Evolutionary conservation across 2,113 vertebrate genomes (phyloP), one percentile per base, ranked within the genome.

Genomic region (Polypterus bichir): DNA sequence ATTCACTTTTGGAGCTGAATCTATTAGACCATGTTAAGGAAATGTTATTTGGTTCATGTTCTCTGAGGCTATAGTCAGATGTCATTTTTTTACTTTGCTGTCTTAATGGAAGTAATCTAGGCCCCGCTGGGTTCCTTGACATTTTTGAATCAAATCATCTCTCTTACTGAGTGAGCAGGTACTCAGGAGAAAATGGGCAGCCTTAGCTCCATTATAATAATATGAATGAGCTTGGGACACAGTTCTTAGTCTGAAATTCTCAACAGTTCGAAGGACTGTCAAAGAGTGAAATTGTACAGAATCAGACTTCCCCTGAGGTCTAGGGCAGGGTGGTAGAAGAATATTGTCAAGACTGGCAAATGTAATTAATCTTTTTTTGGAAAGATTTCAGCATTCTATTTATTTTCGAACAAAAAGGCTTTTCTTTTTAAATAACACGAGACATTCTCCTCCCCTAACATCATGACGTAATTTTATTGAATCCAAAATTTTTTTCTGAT

Each of bases 1-100:
- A 76, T 73, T 73, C 68, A 60, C 57, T 68, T 80, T 47, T 66
- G 54, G 66, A 59, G 70, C 53, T 62, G 69, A 69, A 68, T 64
- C 73, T 73, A 65, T 78, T 75, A 74, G 70, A 73, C 63, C 65
- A 69, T 72, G 62, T 70, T 72, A 76, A 74, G 69, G 69, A 74
- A 76, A 75, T 72, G 66, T 64, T 77, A 65, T 73, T 72, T 71
- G 54, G 54, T 67, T n/a, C 9, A 1, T 74, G 61, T 74, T 80
- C 73, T 81, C 71, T 65, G 57, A 75, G 71, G 72, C 68, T 69
- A 72, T 63, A 72, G 61, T 77, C 62, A 69, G 69, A 72, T 73
- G 64, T 61, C 57, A 65, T 72, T 63, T 64, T 66, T 61, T 69
- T 55, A 54, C 64, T 73, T 69, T 78, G 9, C 68, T 71, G 57